phyloP scores from a whole-genome alignment of 1,140 invertebrate species.

The Drosophila tristis region DNA sequence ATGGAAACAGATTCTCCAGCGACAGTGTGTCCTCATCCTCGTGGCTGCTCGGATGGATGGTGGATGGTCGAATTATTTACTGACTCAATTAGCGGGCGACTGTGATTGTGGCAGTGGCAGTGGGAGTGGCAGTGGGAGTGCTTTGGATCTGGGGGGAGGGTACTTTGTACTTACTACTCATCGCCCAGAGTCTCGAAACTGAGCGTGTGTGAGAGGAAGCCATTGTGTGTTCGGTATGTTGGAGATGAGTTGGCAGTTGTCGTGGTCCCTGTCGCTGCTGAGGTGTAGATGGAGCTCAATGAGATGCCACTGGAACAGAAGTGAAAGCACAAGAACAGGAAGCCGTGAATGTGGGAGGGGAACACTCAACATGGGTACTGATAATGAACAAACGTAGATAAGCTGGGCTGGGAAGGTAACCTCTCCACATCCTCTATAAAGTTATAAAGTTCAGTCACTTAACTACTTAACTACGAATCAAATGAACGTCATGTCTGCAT shows the following conservation, averaged over 20 bases:
- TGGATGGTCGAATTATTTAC: conserved; percentile 1
- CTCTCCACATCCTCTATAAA: conserved; percentile 25
- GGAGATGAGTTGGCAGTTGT: conserved; percentile 57
- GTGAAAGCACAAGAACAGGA: conserved; percentile 32
- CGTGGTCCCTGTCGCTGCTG: conserved; percentile 13
- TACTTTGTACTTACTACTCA: conserved; percentile 80
- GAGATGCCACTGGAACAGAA: conserved; percentile 66
- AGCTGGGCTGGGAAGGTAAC: background rate
- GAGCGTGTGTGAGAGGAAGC: conserved; percentile 72
- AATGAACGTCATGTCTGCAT: conserved; percentile 3
- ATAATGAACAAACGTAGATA: background rate
- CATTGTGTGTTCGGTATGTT: conserved; percentile 62
- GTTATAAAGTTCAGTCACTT: background rate
- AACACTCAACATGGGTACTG: conserved; percentile 1
- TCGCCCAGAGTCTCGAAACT: conserved; percentile 74
- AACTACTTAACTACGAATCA: conserved; percentile 1
- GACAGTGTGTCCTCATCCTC: conserved; percentile 81
- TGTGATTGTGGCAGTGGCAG: background rate
- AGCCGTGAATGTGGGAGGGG: conserved; percentile 23
- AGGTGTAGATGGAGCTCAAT: conserved; percentile 59
- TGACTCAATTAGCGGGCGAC: conserved; percentile 1
- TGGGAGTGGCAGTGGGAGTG: conserved; percentile 1
- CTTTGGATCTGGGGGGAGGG: background rate
- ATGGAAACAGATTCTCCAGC: conserved; percentile 80
- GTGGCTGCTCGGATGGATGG: conserved; percentile 47